A percentile compares a stretch with the other conserved stretches of the same genome.
phyloP scores from a whole-genome alignment of 2,797 vertebrate species.

The Sarcophilus harrisii region DNA sequence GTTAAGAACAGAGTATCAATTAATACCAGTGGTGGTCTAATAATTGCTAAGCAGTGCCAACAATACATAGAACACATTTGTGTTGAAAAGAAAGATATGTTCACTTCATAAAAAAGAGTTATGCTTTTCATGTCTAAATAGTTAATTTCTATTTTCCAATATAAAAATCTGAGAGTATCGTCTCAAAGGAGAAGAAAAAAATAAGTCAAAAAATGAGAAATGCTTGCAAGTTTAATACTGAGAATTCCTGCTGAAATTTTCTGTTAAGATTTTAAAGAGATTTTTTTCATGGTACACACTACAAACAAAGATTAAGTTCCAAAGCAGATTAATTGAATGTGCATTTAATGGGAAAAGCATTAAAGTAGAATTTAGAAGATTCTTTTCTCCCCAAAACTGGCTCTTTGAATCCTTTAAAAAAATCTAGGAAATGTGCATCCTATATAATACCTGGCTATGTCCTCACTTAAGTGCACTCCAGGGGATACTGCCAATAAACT shows the following conservation, averaged over 20 bases:
- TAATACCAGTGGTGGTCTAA: slow-evolving; percentile 33
- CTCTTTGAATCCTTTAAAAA: slow-evolving; percentile 37
- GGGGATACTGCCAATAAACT: neutral
- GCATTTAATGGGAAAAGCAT: neutral
- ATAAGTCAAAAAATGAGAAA: slow-evolving; percentile 23
- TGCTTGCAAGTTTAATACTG: slow-evolving; percentile 22
- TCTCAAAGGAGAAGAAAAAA: slow-evolving; percentile 11
- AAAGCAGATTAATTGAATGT: neutral
- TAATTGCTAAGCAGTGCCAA: slow-evolving; percentile 8
- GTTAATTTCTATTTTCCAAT: slow-evolving; percentile 23
- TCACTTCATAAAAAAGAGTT: slow-evolving; percentile 45
- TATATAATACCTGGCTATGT: neutral
- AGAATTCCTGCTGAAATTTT: slow-evolving; percentile 25
- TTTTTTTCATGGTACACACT: neutral
- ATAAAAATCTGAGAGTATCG: slow-evolving; percentile 26
- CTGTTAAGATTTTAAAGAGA: slow-evolving; percentile 16
- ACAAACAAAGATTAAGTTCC: neutral
- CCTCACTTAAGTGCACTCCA: neutral
- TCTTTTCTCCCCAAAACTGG: neutral
- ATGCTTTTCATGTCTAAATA: slow-evolving; percentile 7
- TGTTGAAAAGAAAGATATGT: slow-evolving; percentile 49
- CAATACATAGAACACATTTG: slow-evolving; percentile 22
- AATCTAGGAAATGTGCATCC: slow-evolving; percentile 7
- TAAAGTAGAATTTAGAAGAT: slow-evolving; percentile 5
- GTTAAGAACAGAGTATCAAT: slow-evolving; percentile 20